phyloP scores from a whole-genome alignment of 2,888 invertebrate species.

The Shargacucullia verbasci region DNA sequence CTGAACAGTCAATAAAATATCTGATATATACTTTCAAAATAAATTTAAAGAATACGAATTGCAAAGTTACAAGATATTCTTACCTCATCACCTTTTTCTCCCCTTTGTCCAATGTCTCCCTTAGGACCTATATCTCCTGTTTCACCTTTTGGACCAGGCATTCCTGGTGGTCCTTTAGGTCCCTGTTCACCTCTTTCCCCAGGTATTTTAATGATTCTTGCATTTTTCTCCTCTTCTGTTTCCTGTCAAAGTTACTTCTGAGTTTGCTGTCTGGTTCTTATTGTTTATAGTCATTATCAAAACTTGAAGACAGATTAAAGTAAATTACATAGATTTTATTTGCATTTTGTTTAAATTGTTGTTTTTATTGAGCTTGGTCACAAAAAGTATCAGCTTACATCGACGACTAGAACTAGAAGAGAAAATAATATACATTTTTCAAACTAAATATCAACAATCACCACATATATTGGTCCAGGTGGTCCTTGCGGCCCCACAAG shows the following conservation, averaged over 20 bases:
- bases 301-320: too few relatives aligned
- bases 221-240: conserved; percentile 64
- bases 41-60: too few relatives aligned
- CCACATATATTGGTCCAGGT: conserved; percentile 84
- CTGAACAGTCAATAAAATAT: too few relatives aligned
- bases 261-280: conserved; percentile 46
- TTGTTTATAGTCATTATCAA: too few relatives aligned
- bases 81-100: conserved; percentile 85
- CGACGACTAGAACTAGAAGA: too few relatives aligned
- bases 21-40: too few relatives aligned
- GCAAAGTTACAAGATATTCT: conserved; percentile 19
- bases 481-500: conserved; percentile 91
- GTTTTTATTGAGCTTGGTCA: too few relatives aligned
- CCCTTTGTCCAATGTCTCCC: conserved; percentile 73
- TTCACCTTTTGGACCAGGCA: conserved; percentile 87
- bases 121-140: conserved; percentile 86
- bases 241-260: conserved; percentile 73
- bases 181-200: conserved; percentile 72
- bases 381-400: too few relatives aligned
- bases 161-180: conserved; percentile 80
- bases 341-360: too few relatives aligned
- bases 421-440: too few relatives aligned
- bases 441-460: conserved; percentile 56
- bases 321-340: too few relatives aligned
- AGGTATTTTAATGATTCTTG: conserved; percentile 62